Evolutionary conservation across 1,140 invertebrate species (phyloP).

Genomic region (Bombus waltoni): DNA sequence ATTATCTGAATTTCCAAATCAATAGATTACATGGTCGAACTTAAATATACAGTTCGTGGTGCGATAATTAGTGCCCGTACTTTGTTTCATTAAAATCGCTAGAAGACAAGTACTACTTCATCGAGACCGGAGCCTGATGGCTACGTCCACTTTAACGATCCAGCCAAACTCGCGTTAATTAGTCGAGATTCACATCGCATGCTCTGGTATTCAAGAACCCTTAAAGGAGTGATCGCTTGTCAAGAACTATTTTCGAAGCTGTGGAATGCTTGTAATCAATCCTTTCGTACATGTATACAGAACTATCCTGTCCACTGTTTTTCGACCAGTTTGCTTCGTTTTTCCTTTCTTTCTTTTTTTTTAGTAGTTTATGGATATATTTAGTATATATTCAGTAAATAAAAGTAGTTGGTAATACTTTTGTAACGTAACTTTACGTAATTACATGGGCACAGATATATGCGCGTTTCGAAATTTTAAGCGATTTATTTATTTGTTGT

Average conservation of each 20-base stretch:
- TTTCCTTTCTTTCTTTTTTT: background rate
- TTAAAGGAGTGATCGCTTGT: constrained; percentile 37
- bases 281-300: background rate
- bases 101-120: background rate
- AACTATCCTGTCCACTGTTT: background rate
- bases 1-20: background rate
- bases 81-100: background rate
- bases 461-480: background rate
- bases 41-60: background rate
- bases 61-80: background rate
- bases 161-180: constrained; percentile 28
- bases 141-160: constrained; percentile 36
- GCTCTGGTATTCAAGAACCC: constrained; percentile 29
- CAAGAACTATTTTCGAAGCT: constrained; percentile 28
- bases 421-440: no score
- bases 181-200: constrained; percentile 29
- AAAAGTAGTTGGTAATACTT: background rate
- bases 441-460: background rate
- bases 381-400: background rate
- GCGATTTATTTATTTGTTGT: no score
- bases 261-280: constrained; percentile 12
- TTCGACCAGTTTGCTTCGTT: background rate
- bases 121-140: background rate
- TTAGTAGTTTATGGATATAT: background rate
- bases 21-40: background rate